Conservation (phyloP, 2,113 vertebrate genomes). For the Lanius collurio region DNA sequence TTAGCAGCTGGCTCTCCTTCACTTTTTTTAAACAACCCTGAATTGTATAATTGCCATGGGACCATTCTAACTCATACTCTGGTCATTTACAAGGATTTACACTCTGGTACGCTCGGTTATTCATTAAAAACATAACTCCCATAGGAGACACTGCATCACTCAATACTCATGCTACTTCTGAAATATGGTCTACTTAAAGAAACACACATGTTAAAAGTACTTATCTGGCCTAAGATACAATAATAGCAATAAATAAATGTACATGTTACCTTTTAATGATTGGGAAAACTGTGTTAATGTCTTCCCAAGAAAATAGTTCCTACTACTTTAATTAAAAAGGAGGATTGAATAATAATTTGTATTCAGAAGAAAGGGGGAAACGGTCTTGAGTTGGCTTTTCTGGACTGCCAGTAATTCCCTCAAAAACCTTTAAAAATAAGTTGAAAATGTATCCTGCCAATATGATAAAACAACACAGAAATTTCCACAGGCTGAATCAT, state of each 20-base stretch:
- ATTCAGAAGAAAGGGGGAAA: neutral
- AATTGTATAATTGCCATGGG: conserved; percentile 24
- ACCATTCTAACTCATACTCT: conserved; percentile 1
- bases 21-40: conserved; percentile 25
- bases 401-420: neutral
- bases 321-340: neutral
- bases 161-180: neutral
- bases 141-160: neutral
- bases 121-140: conserved; percentile 79
- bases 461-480: neutral
- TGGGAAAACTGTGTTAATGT: neutral
- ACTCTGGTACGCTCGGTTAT: neutral
- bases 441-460: neutral
- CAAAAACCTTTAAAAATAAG: neutral
- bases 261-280: neutral
- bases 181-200: neutral
- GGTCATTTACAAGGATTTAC: conserved; percentile 27
- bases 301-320: neutral
- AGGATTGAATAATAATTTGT: neutral
- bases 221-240: neutral
- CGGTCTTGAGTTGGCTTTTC: neutral
- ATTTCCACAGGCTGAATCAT: neutral
- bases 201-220: neutral
- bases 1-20: conserved; percentile 44
- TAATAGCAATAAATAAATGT: neutral